These are phyloP conservation scores for Aleiodes leptofemur DNA, from an alignment of 2,888 invertebrate species.

Conservation along the genomic window DNA sequence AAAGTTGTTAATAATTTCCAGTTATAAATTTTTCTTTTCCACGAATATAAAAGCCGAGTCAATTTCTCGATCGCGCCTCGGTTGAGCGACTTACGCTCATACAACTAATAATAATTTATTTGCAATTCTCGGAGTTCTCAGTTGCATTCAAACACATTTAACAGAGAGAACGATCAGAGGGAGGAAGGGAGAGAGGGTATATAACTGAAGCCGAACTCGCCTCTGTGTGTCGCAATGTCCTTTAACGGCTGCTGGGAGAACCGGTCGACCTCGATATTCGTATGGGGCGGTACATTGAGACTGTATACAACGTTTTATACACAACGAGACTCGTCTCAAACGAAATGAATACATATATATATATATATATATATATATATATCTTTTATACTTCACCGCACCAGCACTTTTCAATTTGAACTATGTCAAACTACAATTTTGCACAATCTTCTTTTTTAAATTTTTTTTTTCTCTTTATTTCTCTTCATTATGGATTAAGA, in stretches of 20 bases:
- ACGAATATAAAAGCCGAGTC: conserved; percentile 43
- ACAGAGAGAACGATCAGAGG: conserved; percentile 31
- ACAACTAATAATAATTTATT: conserved; percentile 62
- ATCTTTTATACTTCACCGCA: conserved; percentile 26
- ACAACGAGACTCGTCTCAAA: conserved; percentile 47
- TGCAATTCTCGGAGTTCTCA: conserved; percentile 61
- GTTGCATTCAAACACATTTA: conserved; percentile 4
- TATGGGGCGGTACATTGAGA: conserved; percentile 55
- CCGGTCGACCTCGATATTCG: conserved; percentile 72
- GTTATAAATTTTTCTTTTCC: conserved; percentile 56
- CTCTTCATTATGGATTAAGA: too few relatives aligned
- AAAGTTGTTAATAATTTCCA: conserved; percentile 55
- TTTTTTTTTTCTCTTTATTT: background rate
- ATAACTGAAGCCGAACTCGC: conserved; percentile 13
- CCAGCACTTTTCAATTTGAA: conserved; percentile 20
- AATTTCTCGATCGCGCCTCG: conserved; percentile 22
- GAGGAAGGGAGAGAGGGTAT: conserved; percentile 21
- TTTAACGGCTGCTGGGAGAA: conserved; percentile 71
- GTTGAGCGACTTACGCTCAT: conserved; percentile 42
- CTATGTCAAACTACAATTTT: too few relatives aligned
- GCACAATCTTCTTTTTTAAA: conserved; percentile 2
- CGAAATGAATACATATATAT: conserved; percentile 6
- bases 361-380: background rate
- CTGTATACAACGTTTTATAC: conserved; percentile 43
- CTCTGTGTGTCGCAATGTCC: conserved; percentile 67